These are phyloP conservation scores for Merluccius polli DNA, from an alignment of 2,797 vertebrate species.

Conservation along the genomic window DNA sequence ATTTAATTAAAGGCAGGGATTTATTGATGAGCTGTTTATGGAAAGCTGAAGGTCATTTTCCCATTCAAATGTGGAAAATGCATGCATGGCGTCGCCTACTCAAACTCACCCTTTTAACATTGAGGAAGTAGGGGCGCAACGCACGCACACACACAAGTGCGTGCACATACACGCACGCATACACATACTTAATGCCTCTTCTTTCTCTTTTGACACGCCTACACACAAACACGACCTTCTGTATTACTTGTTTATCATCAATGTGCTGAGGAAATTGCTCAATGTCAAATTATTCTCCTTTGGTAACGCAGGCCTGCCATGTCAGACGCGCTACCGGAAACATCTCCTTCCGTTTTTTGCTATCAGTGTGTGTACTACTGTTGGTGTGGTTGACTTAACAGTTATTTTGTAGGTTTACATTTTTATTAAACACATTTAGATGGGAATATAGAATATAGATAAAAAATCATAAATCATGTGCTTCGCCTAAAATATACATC, in stretches of 20 bases:
- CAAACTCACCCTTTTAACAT: constrained; percentile 37
- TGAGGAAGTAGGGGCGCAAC: constrained; percentile 7
- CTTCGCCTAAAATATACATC: neutral
- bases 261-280: neutral
- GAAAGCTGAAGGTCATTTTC: constrained; percentile 50
- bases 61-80: constrained; percentile 39
- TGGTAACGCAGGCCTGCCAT: neutral
- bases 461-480: neutral
- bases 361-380: neutral
- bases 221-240: neutral
- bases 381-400: neutral
- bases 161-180: neutral
- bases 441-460: neutral
- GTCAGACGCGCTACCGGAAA: neutral
- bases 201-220: neutral
- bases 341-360: neutral
- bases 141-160: neutral
- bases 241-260: neutral
- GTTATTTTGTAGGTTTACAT: neutral
- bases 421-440: neutral
- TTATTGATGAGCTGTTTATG: constrained; percentile 49
- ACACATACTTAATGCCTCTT: neutral
- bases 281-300: neutral
- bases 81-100: constrained; percentile 40
- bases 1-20: constrained; percentile 48